phyloP scores from a whole-genome alignment of 2,113 vertebrate species.

The Columbina picui region DNA sequence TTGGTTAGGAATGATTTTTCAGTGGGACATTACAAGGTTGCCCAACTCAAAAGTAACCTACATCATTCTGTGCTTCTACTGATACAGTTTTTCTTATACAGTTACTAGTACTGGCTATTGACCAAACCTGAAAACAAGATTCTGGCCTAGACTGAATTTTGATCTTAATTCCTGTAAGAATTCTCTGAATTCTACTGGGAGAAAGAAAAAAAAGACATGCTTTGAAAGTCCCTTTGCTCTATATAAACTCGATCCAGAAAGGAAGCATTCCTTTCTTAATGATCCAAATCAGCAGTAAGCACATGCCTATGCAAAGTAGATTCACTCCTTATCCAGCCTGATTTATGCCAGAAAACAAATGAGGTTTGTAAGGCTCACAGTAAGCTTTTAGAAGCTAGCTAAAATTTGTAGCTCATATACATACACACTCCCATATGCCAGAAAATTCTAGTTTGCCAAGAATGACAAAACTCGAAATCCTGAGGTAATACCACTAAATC shows the following conservation, averaged over 20 bases:
- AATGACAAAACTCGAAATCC: not conserved
- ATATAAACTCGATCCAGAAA: not conserved
- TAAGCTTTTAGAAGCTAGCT: not conserved
- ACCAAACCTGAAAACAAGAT: not conserved
- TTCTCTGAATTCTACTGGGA: not conserved
- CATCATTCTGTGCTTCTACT: not conserved
- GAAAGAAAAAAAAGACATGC: not conserved
- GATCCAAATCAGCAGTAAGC: not conserved
- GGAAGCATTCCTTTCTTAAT: not conserved
- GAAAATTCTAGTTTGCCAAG: not conserved
- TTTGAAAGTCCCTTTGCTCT: not conserved
- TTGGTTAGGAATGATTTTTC: not conserved
- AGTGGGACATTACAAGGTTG: not conserved
- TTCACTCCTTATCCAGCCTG: not conserved
- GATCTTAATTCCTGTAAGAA: not conserved
- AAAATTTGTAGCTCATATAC: not conserved
- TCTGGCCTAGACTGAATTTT: not conserved
- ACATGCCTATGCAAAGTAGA: not conserved
- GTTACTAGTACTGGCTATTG: not conserved
- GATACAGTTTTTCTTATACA: not conserved
- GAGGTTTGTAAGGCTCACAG: not conserved
- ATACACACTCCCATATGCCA: rapidly evolving
- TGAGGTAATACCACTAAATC: not conserved
- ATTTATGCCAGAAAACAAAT: not conserved
- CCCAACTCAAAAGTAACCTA: not conserved